phyloP scores from a whole-genome alignment of 2,888 invertebrate genomes.

The Diloba caeruleocephala region DNA sequence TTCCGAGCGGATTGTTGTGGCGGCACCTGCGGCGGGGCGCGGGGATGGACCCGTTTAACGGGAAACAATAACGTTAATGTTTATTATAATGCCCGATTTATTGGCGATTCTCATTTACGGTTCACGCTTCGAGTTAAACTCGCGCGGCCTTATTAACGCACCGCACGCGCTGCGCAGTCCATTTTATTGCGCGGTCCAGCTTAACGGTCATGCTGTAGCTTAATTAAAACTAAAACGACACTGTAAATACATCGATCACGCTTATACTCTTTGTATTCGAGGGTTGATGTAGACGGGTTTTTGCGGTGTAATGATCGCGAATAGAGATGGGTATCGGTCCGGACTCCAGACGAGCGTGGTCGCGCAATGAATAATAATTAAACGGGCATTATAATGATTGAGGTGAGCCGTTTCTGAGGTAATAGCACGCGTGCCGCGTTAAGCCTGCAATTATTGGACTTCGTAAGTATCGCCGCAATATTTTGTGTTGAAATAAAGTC shows the following conservation, averaged over 20 bases:
- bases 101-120: slow-evolving; percentile 85
- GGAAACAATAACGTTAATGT: slow-evolving; percentile 86
- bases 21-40: slow-evolving; percentile 70
- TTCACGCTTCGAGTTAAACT: slow-evolving; percentile 74
- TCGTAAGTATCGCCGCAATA: slow-evolving; percentile 74
- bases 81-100: slow-evolving; percentile 88
- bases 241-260: slow-evolving; percentile 77
- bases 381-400: slow-evolving; percentile 77
- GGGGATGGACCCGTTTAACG: slow-evolving; percentile 69
- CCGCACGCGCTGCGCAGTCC: slow-evolving; percentile 69
- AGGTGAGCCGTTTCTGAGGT: slow-evolving; percentile 72
- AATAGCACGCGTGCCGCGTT: slow-evolving; percentile 72
- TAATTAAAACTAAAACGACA: slow-evolving; percentile 86
- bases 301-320: slow-evolving; percentile 64
- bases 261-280: slow-evolving; percentile 68
- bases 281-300: slow-evolving; percentile 67
- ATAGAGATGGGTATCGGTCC: slow-evolving; percentile 63
- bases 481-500: slow-evolving; percentile 61
- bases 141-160: slow-evolving; percentile 78
- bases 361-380: slow-evolving; percentile 77
- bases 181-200: slow-evolving; percentile 78
- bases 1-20: slow-evolving; percentile 85
- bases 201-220: slow-evolving; percentile 75
- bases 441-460: slow-evolving; percentile 78
- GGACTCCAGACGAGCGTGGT: slow-evolving; percentile 61